These are phyloP conservation scores for Plagodis pulveraria DNA, from an alignment of 2,888 invertebrate genomes.

Conservation along the genomic window DNA sequence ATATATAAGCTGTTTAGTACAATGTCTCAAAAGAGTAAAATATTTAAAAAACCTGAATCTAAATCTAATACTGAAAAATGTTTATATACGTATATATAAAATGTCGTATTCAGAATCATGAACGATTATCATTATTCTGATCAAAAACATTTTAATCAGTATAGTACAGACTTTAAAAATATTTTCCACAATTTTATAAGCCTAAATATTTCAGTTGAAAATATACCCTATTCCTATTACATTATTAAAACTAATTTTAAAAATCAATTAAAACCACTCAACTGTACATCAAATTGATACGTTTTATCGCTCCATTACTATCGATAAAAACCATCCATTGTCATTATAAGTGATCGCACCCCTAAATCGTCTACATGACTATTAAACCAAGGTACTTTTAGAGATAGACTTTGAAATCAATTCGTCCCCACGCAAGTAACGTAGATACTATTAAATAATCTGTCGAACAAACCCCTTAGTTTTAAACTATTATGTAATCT, in stretches of 20 bases:
- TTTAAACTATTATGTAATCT: neutral
- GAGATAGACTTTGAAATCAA: constrained; percentile 79
- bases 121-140: too few relatives aligned
- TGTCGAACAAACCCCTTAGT: neutral
- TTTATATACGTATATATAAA: too few relatives aligned
- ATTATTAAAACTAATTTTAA: neutral
- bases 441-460: constrained; percentile 10
- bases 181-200: too few relatives aligned
- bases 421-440: constrained; percentile 76
- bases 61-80: too few relatives aligned
- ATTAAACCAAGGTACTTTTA: constrained; percentile 62
- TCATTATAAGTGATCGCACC: constrained; percentile 41
- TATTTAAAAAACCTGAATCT: too few relatives aligned
- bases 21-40: too few relatives aligned
- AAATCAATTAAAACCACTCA: constrained; percentile 12
- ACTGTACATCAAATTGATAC: constrained; percentile 7
- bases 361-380: constrained; percentile 48
- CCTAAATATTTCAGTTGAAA: too few relatives aligned
- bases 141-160: too few relatives aligned
- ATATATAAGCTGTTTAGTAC: too few relatives aligned
- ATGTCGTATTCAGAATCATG: too few relatives aligned
- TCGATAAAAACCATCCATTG: constrained; percentile 33
- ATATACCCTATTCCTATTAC: neutral
- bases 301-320: constrained; percentile 12
- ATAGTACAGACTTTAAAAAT: too few relatives aligned